Base-by-base conservation (phyloP, 2,888 invertebrate species). In the Trissolcus brochymenae region DNA sequence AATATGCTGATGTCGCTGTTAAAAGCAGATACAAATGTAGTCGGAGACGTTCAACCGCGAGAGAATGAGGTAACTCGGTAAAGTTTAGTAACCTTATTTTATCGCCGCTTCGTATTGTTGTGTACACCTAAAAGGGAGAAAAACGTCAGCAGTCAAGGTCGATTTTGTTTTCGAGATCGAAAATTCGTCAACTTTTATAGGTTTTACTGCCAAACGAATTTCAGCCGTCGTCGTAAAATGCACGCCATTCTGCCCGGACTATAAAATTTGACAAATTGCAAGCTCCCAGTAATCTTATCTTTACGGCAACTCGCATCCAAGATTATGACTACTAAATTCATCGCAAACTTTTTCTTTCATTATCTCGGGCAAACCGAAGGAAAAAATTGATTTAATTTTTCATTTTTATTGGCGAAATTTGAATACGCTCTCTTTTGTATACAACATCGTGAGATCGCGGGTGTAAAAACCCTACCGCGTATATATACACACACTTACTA, bases 31-130 rank as follows among this genome's bases (percentile, higher is more conserved):
- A 61, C 73, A 57, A 67, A 61, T 61, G 66, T 49, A 56, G 25
- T 16, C 50, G 66, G 16, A 41, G 56, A 65, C 53, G 40, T 21
- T 41, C 55, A 29, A 55, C 35, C 35, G 66, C 35, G 60, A 60
- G 59, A 46, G 70, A 76, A 71, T 50, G 65, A 70, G 76, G 70
- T 71, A 76, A 76, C 76, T 76, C 71, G 76, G 76, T 62, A 66
- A 76, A 76, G 76, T 76, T 76, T 76, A 76, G 66, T 76, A 76
- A 76, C 76, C 76, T 76, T 71, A 57, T 71, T 66, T 70, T 54
- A 70, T 66, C 75, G 59, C 65, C 60, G 25, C 46, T 60, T 19
- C 14, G 46, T 50, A 73, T 66, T 66, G 66, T 73, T 73, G 51
- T 19, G 16, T 29, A 9, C 9, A 17, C 21, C 54, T 40, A 29